Percentiles rank a stretch among this genome's conserved stretches.
phyloP scores from a whole-genome alignment of 2,888 invertebrate genomes.

The Leptopilina drosophilae region DNA sequence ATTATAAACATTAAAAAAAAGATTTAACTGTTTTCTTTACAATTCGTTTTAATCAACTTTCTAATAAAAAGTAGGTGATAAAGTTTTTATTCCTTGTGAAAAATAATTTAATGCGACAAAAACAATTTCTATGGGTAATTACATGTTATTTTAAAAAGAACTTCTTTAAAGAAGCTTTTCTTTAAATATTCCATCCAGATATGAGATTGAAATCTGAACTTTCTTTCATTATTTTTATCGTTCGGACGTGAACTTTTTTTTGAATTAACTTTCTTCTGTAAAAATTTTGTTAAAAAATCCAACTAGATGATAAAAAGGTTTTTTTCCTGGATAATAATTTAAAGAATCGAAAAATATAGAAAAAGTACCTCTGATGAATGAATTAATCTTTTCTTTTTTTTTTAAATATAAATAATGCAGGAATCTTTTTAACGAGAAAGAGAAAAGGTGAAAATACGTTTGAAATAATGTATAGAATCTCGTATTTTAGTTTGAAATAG shows the following conservation, averaged over 20 bases:
- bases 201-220: constrained; percentile 13
- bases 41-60: not conserved
- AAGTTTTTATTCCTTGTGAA: not conserved
- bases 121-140: not conserved
- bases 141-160: not conserved
- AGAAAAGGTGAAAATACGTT: not conserved
- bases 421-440: not conserved
- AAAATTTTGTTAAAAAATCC: not conserved
- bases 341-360: not conserved
- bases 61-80: constrained; percentile 1
- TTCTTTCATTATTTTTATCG: not conserved
- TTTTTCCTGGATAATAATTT: too few relatives aligned
- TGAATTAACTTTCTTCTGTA: constrained; percentile 22
- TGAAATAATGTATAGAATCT: too few relatives aligned
- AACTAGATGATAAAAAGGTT: too few relatives aligned
- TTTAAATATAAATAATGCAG: not conserved
- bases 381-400: not conserved
- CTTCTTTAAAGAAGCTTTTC: not conserved
- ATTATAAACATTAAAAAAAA: not conserved
- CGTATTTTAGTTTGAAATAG: too few relatives aligned
- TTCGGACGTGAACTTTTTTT: constrained; percentile 7
- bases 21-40: not conserved
- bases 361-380: not conserved
- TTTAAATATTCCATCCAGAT: constrained; percentile 17
- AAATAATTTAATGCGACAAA: not conserved